Percentiles rank a stretch among this genome's conserved stretches.
These are phyloP conservation scores for Montipora sp. DNA, from an alignment of 64 coral and sea anemone genomes.

Conservation along the genomic window DNA sequence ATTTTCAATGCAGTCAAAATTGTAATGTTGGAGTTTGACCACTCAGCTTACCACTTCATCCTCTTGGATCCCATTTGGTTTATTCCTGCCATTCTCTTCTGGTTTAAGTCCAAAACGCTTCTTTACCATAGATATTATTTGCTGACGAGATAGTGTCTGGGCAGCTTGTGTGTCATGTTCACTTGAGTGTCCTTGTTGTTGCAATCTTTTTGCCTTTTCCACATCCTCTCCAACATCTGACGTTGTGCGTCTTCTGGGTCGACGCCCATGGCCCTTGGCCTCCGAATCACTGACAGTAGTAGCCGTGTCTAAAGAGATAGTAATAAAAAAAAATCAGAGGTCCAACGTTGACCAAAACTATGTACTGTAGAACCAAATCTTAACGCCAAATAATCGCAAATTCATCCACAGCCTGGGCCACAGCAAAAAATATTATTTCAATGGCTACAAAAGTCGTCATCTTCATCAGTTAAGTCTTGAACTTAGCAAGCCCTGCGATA, in stretches of 20 bases:
- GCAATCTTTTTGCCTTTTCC: conserved; percentile 69
- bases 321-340: no score
- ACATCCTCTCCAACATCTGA: conserved; percentile 70
- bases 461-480: no score
- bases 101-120: conserved; percentile 90
- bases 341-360: no score
- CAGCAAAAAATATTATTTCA: no score
- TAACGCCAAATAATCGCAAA: no score
- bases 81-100: conserved; percentile 33
- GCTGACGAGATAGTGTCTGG: conserved; percentile 78
- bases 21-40: no score
- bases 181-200: conserved; percentile 69
- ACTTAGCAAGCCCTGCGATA: no score
- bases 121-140: conserved; percentile 94
- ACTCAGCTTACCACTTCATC: conserved; percentile 27
- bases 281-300: conserved; percentile 91
- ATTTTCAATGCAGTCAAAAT: no score
- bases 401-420: no score
- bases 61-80: conserved; percentile 67
- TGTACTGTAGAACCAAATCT: no score
- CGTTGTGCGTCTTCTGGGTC: conserved; percentile 81
- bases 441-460: no score
- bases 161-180: conserved; percentile 64
- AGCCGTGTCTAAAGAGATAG: conserved; percentile 68
- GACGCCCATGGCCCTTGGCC: conserved; percentile 65